Evolutionary conservation across 2,888 invertebrate genomes (phyloP).

Genomic region (Torymus texanus): DNA sequence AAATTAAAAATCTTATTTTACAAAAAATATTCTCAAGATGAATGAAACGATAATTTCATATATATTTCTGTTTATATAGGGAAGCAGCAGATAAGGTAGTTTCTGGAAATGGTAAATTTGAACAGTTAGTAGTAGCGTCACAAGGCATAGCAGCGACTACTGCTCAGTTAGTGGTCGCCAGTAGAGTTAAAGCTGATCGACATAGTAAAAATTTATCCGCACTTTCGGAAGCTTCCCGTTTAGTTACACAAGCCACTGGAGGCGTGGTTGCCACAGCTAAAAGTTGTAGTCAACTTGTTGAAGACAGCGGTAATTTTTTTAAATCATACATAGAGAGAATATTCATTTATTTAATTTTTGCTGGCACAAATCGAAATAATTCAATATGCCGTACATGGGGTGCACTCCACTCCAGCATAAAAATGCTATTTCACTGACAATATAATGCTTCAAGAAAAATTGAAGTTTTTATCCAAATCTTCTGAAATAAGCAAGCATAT

Average conservation of each 20-base stretch:
- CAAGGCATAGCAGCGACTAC: constrained; percentile 97
- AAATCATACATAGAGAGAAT: too few relatives aligned
- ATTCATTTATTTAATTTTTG: too few relatives aligned
- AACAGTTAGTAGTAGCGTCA: constrained; percentile 96
- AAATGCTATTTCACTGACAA: too few relatives aligned
- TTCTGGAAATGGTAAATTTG: constrained; percentile 88
- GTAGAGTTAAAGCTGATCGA: constrained; percentile 94
- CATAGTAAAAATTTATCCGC: constrained; percentile 87
- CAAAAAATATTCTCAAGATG: too few relatives aligned
- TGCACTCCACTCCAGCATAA: too few relatives aligned
- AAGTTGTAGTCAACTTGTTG: constrained; percentile 89
- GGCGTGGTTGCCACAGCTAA: constrained; percentile 96
- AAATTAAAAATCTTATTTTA: too few relatives aligned
- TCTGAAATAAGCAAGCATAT: too few relatives aligned
- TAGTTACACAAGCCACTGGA: constrained; percentile 93
- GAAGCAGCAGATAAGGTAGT: constrained; percentile 95
- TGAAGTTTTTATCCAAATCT: too few relatives aligned
- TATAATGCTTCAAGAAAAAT: too few relatives aligned
- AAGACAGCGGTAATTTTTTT: constrained; percentile 82
- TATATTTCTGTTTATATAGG: constrained; percentile 74
- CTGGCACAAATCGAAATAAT: too few relatives aligned
- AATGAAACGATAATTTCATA: too few relatives aligned
- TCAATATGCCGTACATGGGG: too few relatives aligned
- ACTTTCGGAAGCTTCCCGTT: constrained; percentile 89
- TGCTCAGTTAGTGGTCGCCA: constrained; percentile 97